phyloP scores from a whole-genome alignment of 2,888 invertebrate genomes.

The Caenorhabditis parvicauda region DNA sequence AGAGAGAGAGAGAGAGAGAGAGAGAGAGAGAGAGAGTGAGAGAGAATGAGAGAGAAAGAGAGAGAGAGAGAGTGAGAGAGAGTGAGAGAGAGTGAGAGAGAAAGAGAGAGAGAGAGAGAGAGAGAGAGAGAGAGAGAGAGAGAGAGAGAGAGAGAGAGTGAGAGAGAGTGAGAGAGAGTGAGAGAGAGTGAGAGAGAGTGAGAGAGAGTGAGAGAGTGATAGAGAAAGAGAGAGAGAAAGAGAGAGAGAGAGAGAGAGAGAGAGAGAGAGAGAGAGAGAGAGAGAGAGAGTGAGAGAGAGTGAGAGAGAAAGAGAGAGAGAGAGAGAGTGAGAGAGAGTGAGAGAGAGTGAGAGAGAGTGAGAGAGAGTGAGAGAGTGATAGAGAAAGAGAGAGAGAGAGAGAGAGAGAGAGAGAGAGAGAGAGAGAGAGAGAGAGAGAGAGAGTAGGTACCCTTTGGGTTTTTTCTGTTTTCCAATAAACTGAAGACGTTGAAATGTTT shows the following conservation, averaged over 20 bases:
- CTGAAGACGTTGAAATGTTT: too few relatives aligned
- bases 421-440: too few relatives aligned
- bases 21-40: constrained; percentile 14
- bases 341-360: constrained; percentile 2
- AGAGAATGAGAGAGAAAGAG: constrained; percentile 19
- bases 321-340: constrained; percentile 7
- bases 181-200: too few relatives aligned
- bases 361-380: not conserved
- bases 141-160: too few relatives aligned
- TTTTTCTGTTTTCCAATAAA: too few relatives aligned
- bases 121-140: not conserved
- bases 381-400: constrained; percentile 1
- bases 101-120: constrained; percentile 3
- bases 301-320: constrained; percentile 24
- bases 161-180: too few relatives aligned
- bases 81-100: constrained; percentile 1
- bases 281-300: constrained; percentile 9
- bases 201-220: constrained; percentile 7
- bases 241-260: constrained; percentile 20
- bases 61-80: constrained; percentile 11
- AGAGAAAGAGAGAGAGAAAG: constrained; percentile 7
- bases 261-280: constrained; percentile 10
- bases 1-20: constrained; percentile 11
- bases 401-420: too few relatives aligned
- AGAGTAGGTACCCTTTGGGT: too few relatives aligned